Evolutionary conservation across 1,140 invertebrate species (phyloP), one percentile per base, ranked within the genome.

Genomic region (Tyrophagus putrescentiae): DNA sequence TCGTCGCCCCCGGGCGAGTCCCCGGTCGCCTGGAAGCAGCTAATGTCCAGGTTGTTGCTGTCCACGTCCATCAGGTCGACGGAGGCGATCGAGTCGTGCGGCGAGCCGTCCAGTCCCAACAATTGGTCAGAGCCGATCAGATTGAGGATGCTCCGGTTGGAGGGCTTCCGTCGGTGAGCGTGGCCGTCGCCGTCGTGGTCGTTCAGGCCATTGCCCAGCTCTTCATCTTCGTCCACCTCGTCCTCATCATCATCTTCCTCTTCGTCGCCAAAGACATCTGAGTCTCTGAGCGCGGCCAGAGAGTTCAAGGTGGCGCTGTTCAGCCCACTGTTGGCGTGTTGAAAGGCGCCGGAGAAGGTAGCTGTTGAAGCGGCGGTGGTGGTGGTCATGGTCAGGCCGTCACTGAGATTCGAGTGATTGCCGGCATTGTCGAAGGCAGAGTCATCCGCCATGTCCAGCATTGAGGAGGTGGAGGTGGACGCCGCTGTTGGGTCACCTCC

Each of bases 401-500:
- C 1, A 32, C 50, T 13, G 57, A 48, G n/a, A 18, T 29, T 7
- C 62, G n/a, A n/a, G 4, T 62, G 29, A 4, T 65, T n/a, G 64
- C 66, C 64, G 11, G 65, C 45, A 7, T 64, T 62, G 3, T 64
- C 62, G 23, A 61, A n/a, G n/a, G n/a, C n/a, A n/a, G n/a, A n/a
- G n/a, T n/a, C n/a, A n/a, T 59, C 13, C 64, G 64, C 3, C 64
- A 62, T 57, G 64, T 67, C 21, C 39, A 32, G 39, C 62, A 52
- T 27, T 57, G 39, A 18, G 32, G 48, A 31, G 3, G 25, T 57
- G 44, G 31, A 41, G 29, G 21, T 28, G 25, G 48, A 25, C 57
- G 62, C 64, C 32, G 23, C 33, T 50, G 42, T 2, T 18, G 57
- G 18, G 32, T 31, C n/a, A n/a, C n/a, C n/a, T n/a, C n/a, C n/a